Base-by-base conservation (phyloP, 2,797 vertebrate species). In the Sebastes dallii region DNA sequence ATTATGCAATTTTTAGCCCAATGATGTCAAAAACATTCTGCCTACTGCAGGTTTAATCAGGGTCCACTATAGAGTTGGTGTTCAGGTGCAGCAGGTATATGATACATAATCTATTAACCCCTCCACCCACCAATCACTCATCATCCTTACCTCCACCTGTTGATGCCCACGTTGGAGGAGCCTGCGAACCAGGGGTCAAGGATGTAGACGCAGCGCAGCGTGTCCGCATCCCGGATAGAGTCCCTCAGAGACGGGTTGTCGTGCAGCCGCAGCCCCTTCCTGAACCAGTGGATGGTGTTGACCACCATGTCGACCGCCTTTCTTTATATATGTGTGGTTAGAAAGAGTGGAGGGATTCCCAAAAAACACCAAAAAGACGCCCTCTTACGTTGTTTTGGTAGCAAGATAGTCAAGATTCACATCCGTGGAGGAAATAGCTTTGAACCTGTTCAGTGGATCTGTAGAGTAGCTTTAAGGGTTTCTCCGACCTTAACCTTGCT, bases 131-230 rank as follows among this genome's bases (percentile, higher is more conserved):
- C 55, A 8, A 60, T 30, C 8, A 12, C 20, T 24, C 22, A 10
- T 13, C 27, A 14, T 8, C 3, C 95, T 96, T 91, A 98, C 97
- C 97, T 96, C 98, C 98, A 99, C 92, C 98, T 96, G 97, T 96
- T 99, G 96, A 98, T 98, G 78, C 97, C 97, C 89, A 99, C 97
- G 60, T 97, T 98, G 79, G 97, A 99, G 22, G 97, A 98, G 4
- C 97, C 98, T 1, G 98, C 98, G 82, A 98, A 99, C 98, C 98
- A 99, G 32, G 98, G 97, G 86, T 99, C 98, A 70, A 99, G 94
- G 88, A 98, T 98, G 92, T 98, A 99, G 77, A 99, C 96, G 92
- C 97, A 98, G 62, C 97, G 96, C 66, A 98, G 90, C 6, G 93
- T 95, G 92, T 97, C 96, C 3, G 97, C 96, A 32, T 96, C 96